These are phyloP conservation scores for Protaetia brevitarsis DNA, from an alignment of 1,140 invertebrate genomes.

Conservation along the genomic window DNA sequence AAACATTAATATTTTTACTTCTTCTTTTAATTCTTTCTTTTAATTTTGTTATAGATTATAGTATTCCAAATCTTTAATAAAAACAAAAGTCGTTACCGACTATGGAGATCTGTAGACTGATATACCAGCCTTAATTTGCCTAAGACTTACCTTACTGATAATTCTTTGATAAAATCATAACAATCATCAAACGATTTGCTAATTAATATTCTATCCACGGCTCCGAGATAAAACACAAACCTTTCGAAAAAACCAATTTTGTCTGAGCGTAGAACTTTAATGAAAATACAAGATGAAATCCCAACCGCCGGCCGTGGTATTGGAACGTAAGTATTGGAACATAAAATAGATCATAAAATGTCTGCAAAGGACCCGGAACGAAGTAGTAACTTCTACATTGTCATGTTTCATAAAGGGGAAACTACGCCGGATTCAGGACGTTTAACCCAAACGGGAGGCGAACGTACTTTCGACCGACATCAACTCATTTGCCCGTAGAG, in stretches of 20 bases:
- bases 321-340: conserved; percentile 9
- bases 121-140: too few relatives aligned
- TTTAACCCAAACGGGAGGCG: neutral
- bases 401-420: neutral
- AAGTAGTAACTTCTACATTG: conserved; percentile 5
- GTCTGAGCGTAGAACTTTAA: neutral
- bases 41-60: too few relatives aligned
- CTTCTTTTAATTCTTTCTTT: too few relatives aligned
- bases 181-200: too few relatives aligned
- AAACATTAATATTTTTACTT: too few relatives aligned
- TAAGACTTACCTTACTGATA: too few relatives aligned
- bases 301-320: neutral
- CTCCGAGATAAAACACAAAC: neutral
- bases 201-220: too few relatives aligned
- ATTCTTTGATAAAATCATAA: too few relatives aligned
- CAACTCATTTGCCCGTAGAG: neutral
- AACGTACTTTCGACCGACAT: neutral
- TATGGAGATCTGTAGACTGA: too few relatives aligned
- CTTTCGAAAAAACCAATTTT: neutral
- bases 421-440: neutral
- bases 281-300: neutral
- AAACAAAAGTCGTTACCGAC: too few relatives aligned
- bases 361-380: neutral
- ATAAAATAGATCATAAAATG: conserved; percentile 14
- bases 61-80: too few relatives aligned